Evolutionary conservation across 2,888 invertebrate genomes (phyloP).

Genomic region (Zhuqinia jingwanae): DNA sequence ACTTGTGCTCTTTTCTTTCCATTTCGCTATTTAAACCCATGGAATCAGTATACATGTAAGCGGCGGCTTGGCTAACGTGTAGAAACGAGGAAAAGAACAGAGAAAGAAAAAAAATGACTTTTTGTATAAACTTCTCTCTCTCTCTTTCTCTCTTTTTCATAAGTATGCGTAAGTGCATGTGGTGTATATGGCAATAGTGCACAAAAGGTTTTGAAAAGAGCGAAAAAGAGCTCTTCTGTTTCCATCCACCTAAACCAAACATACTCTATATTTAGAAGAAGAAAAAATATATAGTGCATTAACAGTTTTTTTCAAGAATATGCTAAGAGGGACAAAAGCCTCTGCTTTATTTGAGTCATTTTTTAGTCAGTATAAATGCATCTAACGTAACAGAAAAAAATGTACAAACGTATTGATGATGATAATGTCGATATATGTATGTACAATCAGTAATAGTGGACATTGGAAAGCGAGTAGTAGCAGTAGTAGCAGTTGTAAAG

Average conservation of each 20-base stretch:
- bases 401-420: too few relatives aligned
- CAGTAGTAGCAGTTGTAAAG: background rate
- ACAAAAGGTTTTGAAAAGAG: background rate
- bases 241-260: slow-evolving; percentile 10
- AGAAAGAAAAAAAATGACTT: slow-evolving; percentile 27
- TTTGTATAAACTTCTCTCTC: slow-evolving; percentile 18
- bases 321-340: background rate
- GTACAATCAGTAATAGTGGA: too few relatives aligned
- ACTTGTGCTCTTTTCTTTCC: background rate
- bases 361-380: too few relatives aligned
- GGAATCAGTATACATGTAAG: background rate
- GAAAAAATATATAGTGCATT: slow-evolving; percentile 36
- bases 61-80: background rate
- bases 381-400: too few relatives aligned
- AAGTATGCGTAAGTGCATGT: slow-evolving; percentile 13
- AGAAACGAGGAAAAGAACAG: background rate
- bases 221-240: slow-evolving; percentile 1
- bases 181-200: background rate
- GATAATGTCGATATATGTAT: too few relatives aligned
- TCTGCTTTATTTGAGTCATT: too few relatives aligned
- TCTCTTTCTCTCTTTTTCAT: background rate
- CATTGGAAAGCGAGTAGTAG: too few relatives aligned
- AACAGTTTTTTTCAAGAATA: background rate
- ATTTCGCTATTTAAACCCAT: slow-evolving; percentile 12
- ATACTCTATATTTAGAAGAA: slow-evolving; percentile 8